Percentiles rank a stretch among this genome's conserved stretches.
Evolutionary conservation across 2,888 invertebrate genomes (phyloP).

Genomic region (Lycaena phlaeas): DNA sequence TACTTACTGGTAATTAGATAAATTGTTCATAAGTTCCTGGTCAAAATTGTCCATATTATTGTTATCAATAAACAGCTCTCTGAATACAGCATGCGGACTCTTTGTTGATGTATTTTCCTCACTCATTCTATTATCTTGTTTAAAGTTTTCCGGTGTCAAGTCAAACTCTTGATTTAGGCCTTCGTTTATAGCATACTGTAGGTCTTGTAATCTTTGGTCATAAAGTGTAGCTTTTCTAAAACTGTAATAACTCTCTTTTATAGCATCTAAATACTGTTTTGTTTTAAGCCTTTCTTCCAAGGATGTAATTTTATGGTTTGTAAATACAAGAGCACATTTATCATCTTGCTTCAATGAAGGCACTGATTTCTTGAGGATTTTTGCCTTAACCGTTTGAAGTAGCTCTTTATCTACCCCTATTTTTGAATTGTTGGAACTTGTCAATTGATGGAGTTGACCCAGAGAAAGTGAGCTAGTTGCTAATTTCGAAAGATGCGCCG

Average conservation of each 20-base stretch:
- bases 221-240: constrained; percentile 60
- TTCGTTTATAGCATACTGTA: constrained; percentile 62
- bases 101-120: constrained; percentile 22
- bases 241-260: constrained; percentile 64
- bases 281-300: constrained; percentile 46
- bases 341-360: constrained; percentile 43
- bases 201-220: constrained; percentile 57
- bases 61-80: constrained; percentile 54
- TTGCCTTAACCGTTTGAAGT: constrained; percentile 52
- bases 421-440: constrained; percentile 36
- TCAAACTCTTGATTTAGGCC: constrained; percentile 59
- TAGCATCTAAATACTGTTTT: constrained; percentile 46
- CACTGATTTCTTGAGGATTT: constrained; percentile 42
- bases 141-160: constrained; percentile 19
- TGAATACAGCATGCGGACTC: constrained; percentile 60
- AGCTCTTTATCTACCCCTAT: constrained; percentile 55
- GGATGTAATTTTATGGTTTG: constrained; percentile 41
- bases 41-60: constrained; percentile 55
- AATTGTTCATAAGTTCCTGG: constrained; percentile 51
- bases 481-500: constrained; percentile 77
- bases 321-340: constrained; percentile 56
- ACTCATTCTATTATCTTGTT: constrained; percentile 17
- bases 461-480: constrained; percentile 72
- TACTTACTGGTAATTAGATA: constrained; percentile 59
- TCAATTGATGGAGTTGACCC: constrained; percentile 73